A percentile compares a stretch with the other conserved stretches of the same genome.
phyloP scores from a whole-genome alignment of 1,140 invertebrate species.

The Streblospio benedicti region DNA sequence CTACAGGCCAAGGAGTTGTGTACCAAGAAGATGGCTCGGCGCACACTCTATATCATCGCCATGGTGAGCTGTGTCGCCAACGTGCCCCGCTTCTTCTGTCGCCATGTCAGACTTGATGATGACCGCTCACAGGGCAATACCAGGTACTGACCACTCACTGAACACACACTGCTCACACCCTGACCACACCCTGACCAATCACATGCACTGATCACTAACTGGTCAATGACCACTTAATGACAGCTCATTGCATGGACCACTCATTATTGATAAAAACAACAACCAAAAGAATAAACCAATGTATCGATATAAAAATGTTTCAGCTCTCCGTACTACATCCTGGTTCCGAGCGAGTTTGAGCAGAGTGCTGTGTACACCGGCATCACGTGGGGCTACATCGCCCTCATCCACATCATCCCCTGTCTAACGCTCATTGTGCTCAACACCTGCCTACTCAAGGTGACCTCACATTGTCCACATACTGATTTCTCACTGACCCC shows the following conservation, averaged over 20 bases:
- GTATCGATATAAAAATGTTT: no score
- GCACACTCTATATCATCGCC: slow-evolving; percentile 26
- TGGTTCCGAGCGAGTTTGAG: slow-evolving; percentile 1
- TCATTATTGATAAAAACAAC: no score
- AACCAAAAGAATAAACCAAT: background rate
- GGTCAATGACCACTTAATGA: no score
- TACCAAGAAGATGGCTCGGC: slow-evolving; percentile 28
- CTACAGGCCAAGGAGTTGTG: slow-evolving; percentile 34
- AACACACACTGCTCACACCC: no score
- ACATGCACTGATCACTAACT: no score
- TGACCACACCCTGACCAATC: no score
- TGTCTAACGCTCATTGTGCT: slow-evolving; percentile 25
- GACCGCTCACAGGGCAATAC: background rate
- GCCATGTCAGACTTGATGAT: slow-evolving; percentile 15
- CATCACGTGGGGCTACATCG: slow-evolving; percentile 32
- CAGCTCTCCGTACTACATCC: background rate
- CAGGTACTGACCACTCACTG: no score
- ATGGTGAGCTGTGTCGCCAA: slow-evolving; percentile 26
- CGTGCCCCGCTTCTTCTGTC: slow-evolving; percentile 31
- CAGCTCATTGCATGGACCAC: no score
- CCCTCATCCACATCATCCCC: slow-evolving; percentile 29
- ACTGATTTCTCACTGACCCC: slow-evolving; percentile 13
- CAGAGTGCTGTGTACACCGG: slow-evolving; percentile 4
- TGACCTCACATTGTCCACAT: slow-evolving; percentile 14
- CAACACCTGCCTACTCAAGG: slow-evolving; percentile 27